phyloP scores from a whole-genome alignment of 2,113 vertebrate genomes.

The Boulengeromyrus knoepffleri region DNA sequence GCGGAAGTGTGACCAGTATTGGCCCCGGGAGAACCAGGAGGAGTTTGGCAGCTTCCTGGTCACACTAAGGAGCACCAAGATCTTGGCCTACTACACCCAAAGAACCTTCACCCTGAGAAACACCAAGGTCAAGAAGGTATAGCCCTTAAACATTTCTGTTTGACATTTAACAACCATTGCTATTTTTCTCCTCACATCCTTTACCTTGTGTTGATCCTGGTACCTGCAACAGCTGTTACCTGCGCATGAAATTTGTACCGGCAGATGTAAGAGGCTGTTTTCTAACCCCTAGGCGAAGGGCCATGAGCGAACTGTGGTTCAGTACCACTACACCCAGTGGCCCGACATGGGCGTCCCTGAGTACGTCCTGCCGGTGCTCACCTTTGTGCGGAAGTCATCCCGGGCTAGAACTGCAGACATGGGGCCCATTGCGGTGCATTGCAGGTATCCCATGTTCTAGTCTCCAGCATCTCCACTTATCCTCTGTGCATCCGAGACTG shows the following conservation, averaged over 20 bases:
- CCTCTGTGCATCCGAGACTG: neutral
- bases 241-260: neutral
- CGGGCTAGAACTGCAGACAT: conserved; percentile 57
- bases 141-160: neutral
- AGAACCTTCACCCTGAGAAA: conserved; percentile 81
- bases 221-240: neutral
- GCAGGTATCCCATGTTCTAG: conserved; percentile 67
- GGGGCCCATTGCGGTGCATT: conserved; percentile 86
- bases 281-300: conserved; percentile 59
- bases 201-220: neutral
- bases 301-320: conserved; percentile 71
- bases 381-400: conserved; percentile 81
- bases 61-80: conserved; percentile 70
- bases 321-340: conserved; percentile 97
- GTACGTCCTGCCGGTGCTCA: conserved; percentile 78
- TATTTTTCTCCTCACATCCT: neutral
- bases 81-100: conserved; percentile 81
- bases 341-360: conserved; percentile 94
- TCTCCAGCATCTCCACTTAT: neutral
- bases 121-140: conserved; percentile 79
- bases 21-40: conserved; percentile 83
- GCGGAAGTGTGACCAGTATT: conserved; percentile 97
- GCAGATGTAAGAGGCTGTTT: neutral
- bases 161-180: neutral
- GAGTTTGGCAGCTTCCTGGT: conserved; percentile 84